Conservation (phyloP, 2,113 vertebrate genomes). For the Eulemur rufifrons region DNA sequence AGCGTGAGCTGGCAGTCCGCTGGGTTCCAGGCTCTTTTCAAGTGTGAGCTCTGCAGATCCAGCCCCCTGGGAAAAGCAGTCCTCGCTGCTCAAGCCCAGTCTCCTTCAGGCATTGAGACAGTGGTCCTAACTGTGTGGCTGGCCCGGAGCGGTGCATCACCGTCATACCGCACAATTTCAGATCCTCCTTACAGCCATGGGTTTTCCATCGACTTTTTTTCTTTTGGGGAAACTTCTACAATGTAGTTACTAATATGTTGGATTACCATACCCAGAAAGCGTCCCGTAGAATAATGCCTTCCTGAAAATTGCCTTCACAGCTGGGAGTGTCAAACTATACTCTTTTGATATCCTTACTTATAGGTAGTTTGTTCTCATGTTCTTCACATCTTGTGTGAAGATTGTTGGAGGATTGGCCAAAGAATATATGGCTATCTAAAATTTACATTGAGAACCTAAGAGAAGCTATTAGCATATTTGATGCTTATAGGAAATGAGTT, state of each 20-base stretch:
- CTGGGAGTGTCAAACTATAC: not conserved
- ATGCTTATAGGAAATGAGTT: not conserved
- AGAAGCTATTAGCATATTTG: not conserved
- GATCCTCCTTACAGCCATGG: not conserved
- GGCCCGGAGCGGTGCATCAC: not conserved
- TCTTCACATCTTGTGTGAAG: not conserved
- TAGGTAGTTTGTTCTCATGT: not conserved
- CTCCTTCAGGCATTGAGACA: not conserved
- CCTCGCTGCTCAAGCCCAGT: not conserved
- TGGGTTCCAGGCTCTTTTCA: not conserved
- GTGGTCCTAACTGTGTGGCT: accelerated
- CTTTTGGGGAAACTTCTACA: not conserved
- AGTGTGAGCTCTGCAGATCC: accelerated
- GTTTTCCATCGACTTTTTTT: not conserved
- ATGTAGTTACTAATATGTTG: not conserved
- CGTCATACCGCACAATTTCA: not conserved
- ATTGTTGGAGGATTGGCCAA: not conserved
- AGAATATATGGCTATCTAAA: not conserved
- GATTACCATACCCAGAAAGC: not conserved
- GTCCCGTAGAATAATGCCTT: not conserved
- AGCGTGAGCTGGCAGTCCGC: not conserved
- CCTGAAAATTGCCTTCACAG: not conserved
- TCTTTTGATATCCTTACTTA: not conserved
- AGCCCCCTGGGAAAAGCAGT: not conserved
- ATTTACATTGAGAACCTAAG: not conserved